Evolutionary conservation across 2,888 invertebrate species (phyloP).

Genomic region (Spisula solida): DNA sequence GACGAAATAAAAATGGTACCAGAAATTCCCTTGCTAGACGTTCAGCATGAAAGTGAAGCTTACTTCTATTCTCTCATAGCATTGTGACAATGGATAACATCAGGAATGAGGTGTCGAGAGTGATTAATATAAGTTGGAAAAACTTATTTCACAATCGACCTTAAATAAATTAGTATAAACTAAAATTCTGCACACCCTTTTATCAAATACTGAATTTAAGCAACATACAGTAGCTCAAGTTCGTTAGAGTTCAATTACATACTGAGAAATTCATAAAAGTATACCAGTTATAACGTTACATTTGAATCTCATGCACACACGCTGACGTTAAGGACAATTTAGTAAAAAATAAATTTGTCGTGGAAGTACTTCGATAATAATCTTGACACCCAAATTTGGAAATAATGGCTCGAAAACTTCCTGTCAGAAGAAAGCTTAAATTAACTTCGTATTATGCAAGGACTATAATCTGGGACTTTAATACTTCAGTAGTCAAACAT

Average conservation of each 20-base stretch:
- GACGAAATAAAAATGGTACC: too few relatives aligned
- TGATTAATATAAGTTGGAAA: too few relatives aligned
- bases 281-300: background rate
- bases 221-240: background rate
- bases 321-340: background rate
- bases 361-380: background rate
- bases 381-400: conserved; percentile 20
- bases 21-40: too few relatives aligned
- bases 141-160: too few relatives aligned
- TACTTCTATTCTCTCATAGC: too few relatives aligned
- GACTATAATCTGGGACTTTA: conserved; percentile 14
- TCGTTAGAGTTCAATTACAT: background rate
- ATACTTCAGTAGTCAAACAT: conserved; percentile 15
- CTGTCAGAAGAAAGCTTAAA: conserved; percentile 14
- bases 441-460: conserved; percentile 21
- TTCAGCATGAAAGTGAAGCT: too few relatives aligned
- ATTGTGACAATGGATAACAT: too few relatives aligned
- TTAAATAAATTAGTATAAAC: too few relatives aligned
- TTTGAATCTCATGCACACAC: background rate
- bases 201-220: too few relatives aligned
- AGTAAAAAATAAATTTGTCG: background rate
- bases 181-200: too few relatives aligned
- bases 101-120: too few relatives aligned
- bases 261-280: background rate
- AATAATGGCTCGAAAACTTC: conserved; percentile 19